phyloP scores from a whole-genome alignment of 2,113 vertebrate species.

The Penelope pileata region DNA sequence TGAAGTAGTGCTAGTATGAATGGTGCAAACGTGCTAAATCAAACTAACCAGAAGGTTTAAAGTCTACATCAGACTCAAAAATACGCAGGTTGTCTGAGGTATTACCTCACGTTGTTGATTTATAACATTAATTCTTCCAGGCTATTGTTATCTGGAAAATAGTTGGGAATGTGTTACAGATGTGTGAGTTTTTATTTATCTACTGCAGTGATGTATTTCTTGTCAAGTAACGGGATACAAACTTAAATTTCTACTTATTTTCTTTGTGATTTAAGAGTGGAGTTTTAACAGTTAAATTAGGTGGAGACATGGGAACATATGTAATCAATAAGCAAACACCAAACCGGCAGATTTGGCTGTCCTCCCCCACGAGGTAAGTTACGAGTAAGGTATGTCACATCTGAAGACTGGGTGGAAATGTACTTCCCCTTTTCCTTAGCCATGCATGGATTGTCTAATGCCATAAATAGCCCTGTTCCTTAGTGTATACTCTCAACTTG shows the following conservation, averaged over 20 bases:
- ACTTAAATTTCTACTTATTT: not conserved
- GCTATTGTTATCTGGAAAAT: not conserved
- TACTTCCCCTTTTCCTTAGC: not conserved
- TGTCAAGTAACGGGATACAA: not conserved
- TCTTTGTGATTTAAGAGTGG: conserved; percentile 80
- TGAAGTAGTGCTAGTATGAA: not conserved
- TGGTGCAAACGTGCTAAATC: not conserved
- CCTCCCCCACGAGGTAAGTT: conserved; percentile 90
- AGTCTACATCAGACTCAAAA: not conserved
- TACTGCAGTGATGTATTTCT: not conserved
- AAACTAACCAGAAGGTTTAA: not conserved
- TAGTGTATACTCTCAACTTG: not conserved
- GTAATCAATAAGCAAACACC: conserved; percentile 98
- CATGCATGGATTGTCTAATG: rapidly evolving
- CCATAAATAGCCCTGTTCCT: not conserved
- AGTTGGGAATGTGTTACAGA: not conserved
- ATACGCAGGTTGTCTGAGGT: not conserved
- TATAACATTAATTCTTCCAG: not conserved
- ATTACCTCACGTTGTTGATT: not conserved
- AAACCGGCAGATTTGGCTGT: conserved; percentile 96
- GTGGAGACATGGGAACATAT: conserved; percentile 88
- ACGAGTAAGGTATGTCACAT: not conserved
- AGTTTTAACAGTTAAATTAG: conserved; percentile 90
- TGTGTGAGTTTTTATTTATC: not conserved
- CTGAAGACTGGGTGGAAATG: not conserved